Conservation (phyloP, 2,113 vertebrate species). For the Alethe castanea region DNA sequence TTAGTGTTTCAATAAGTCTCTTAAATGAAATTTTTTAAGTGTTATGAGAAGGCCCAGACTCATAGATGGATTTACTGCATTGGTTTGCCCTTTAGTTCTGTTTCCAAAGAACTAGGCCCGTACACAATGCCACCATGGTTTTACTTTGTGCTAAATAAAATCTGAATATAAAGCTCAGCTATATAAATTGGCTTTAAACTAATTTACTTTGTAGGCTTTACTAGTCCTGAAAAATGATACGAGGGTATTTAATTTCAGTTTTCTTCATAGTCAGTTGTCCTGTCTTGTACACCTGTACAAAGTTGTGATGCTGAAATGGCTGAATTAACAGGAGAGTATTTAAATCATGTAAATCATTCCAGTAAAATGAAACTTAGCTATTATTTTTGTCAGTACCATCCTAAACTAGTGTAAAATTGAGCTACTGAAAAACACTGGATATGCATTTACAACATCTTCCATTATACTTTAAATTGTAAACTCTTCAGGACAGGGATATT, state of each 20-base stretch:
- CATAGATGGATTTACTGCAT: background rate
- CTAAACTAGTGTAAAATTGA: background rate
- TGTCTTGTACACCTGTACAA: background rate
- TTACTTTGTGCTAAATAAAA: background rate
- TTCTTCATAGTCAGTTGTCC: background rate
- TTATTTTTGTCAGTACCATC: background rate
- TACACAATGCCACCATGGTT: background rate
- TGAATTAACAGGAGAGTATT: background rate
- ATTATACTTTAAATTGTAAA: background rate
- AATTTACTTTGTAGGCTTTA: background rate
- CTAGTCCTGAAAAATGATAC: background rate
- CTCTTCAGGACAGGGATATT: background rate
- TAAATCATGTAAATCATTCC: background rate
- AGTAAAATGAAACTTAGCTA: background rate
- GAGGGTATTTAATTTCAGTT: background rate
- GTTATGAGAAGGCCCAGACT: background rate
- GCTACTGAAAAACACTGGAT: background rate
- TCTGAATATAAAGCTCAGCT: background rate
- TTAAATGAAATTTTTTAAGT: background rate
- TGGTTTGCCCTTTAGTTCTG: background rate
- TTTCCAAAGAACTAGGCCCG: background rate
- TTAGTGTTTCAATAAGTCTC: background rate
- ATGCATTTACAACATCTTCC: background rate
- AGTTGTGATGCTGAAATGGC: background rate
- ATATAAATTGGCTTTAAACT: background rate